Percentiles rank a stretch among this genome's conserved stretches.
Evolutionary conservation across 2,888 invertebrate species (phyloP).

Genomic region (Eupithecia abbreviata): DNA sequence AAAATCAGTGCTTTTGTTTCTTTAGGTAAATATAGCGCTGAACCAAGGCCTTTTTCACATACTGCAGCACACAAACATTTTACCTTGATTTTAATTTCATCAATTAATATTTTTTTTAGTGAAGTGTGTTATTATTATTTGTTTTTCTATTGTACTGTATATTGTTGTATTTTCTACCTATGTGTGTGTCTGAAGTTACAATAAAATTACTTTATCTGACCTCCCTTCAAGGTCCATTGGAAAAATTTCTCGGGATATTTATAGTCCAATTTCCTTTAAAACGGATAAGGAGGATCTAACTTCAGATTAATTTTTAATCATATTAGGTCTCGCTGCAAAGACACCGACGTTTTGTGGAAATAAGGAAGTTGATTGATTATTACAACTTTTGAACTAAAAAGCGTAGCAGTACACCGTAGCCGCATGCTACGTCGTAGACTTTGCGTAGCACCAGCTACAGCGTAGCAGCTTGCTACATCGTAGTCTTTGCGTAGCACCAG

Average conservation of each 20-base stretch:
- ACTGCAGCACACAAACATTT: too few relatives aligned
- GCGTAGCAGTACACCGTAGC: neutral
- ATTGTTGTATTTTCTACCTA: too few relatives aligned
- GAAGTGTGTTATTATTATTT: too few relatives aligned
- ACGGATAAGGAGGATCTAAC: neutral
- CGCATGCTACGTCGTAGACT: neutral
- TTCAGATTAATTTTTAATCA: neutral
- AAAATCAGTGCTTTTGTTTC: too few relatives aligned
- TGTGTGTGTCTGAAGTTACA: too few relatives aligned
- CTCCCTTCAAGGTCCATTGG: neutral
- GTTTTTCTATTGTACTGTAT: too few relatives aligned
- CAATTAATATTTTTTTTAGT: too few relatives aligned
- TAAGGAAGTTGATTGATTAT: neutral
- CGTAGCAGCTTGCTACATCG: constrained; percentile 10
- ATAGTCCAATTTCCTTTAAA: neutral
- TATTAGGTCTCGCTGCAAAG: neutral
- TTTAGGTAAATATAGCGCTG: too few relatives aligned
- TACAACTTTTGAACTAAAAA: neutral
- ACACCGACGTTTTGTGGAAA: neutral
- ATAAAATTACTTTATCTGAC: neutral
- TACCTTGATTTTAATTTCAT: too few relatives aligned
- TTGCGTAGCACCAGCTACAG: constrained; percentile 8
- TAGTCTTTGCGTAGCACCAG: neutral
- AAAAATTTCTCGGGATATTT: neutral
- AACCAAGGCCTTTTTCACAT: too few relatives aligned